Conservation (phyloP, 2,113 vertebrate species). For the Ophthalmolycus amberensis region DNA sequence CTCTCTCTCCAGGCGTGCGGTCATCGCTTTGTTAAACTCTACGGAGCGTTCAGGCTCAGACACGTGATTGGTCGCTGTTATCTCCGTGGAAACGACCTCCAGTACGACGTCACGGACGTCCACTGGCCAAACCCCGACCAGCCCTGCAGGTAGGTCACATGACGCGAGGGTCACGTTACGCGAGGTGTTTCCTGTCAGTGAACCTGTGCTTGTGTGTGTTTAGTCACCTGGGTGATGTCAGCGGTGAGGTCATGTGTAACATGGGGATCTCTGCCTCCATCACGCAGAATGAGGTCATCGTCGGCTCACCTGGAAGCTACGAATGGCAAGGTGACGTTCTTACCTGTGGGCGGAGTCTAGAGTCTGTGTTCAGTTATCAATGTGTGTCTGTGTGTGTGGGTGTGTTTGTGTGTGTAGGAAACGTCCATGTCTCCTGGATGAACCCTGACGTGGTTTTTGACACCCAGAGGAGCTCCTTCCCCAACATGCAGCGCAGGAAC, state of each 20-base stretch:
- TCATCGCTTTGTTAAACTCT: slow-evolving; percentile 81
- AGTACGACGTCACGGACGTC: slow-evolving; percentile 59
- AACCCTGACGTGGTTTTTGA: slow-evolving; percentile 46
- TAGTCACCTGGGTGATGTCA: slow-evolving; percentile 82
- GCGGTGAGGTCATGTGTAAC: slow-evolving; percentile 89
- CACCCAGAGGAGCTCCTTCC: slow-evolving; percentile 37
- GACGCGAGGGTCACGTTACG: background rate
- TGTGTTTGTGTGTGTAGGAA: slow-evolving; percentile 63
- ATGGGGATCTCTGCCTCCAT: slow-evolving; percentile 90
- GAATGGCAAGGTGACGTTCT: slow-evolving; percentile 89
- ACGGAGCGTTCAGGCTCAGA: slow-evolving; percentile 79
- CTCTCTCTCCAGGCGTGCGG: slow-evolving; percentile 70
- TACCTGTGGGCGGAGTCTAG: no score
- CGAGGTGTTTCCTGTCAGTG: background rate
- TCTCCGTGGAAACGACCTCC: slow-evolving; percentile 87
- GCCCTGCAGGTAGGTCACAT: slow-evolving; percentile 67
- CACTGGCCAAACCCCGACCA: slow-evolving; percentile 75
- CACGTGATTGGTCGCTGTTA: slow-evolving; percentile 94
- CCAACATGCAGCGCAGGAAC: slow-evolving; percentile 52
- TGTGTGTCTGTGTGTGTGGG: slow-evolving; percentile 5
- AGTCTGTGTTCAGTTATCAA: no score
- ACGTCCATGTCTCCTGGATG: slow-evolving; percentile 71
- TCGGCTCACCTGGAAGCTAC: slow-evolving; percentile 90
- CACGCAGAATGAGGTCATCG: slow-evolving; percentile 82
- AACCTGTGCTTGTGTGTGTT: background rate